phyloP scores from a whole-genome alignment of 1,140 invertebrate species.

The Drosophila triauraria region DNA sequence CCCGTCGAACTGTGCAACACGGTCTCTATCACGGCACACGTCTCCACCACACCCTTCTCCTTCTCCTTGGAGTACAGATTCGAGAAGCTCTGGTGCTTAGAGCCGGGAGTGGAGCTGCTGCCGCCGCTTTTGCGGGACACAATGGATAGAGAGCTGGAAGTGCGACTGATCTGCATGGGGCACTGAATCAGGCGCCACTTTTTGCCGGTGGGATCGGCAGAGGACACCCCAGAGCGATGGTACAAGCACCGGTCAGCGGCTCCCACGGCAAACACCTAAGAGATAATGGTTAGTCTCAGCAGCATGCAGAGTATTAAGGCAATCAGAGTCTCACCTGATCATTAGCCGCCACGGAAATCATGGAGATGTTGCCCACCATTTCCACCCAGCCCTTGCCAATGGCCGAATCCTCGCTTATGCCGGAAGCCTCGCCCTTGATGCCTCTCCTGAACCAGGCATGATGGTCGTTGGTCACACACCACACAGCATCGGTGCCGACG shows the following conservation, averaged over 20 bases:
- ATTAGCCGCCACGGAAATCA: slow-evolving; percentile 93
- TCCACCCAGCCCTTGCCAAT: slow-evolving; percentile 92
- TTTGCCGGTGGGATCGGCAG: slow-evolving; percentile 93
- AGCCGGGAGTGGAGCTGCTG: slow-evolving; percentile 85
- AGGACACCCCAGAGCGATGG: slow-evolving; percentile 91
- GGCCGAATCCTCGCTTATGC: slow-evolving; percentile 89
- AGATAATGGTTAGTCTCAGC: not conserved
- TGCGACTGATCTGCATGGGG: slow-evolving; percentile 91
- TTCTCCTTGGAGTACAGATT: slow-evolving; percentile 82
- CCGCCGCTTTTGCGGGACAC: slow-evolving; percentile 85
- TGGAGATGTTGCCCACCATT: slow-evolving; percentile 93
- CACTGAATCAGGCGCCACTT: slow-evolving; percentile 92
- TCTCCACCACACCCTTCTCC: slow-evolving; percentile 80
- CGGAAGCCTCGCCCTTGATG: slow-evolving; percentile 90
- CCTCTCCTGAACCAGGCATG: slow-evolving; percentile 96
- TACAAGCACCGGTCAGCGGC: slow-evolving; percentile 90
- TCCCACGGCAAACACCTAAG: slow-evolving; percentile 88
- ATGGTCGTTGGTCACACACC: slow-evolving; percentile 93
- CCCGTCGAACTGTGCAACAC: slow-evolving; percentile 87
- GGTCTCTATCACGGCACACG: slow-evolving; percentile 86
- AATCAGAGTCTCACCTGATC: slow-evolving; percentile 90
- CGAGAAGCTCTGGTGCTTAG: slow-evolving; percentile 83
- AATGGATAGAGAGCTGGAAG: slow-evolving; percentile 89
- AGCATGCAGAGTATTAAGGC: slow-evolving; percentile 85
- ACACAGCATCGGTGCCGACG: slow-evolving; percentile 93